Conservation (phyloP, 2,113 vertebrate genomes). For the Lasiurus cinereus region DNA sequence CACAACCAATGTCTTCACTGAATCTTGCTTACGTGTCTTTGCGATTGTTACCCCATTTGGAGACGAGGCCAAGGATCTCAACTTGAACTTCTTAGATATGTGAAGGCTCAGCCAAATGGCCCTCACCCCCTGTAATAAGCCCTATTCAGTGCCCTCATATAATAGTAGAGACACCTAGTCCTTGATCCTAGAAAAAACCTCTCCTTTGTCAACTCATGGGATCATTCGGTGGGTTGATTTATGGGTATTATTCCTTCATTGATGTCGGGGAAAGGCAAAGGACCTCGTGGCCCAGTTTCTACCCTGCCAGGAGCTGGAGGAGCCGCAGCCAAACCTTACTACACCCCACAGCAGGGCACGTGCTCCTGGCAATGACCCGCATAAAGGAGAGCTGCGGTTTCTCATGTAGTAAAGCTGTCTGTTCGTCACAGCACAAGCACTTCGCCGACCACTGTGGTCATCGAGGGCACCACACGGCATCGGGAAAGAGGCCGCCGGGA, state of each 20-base stretch:
- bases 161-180: neutral
- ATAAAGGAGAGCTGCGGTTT: neutral
- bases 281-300: neutral
- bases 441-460: neutral
- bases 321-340: neutral
- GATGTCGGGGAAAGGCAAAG: neutral
- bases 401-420: neutral
- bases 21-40: neutral
- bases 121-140: neutral
- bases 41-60: neutral
- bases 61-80: neutral
- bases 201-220: constrained; percentile 16
- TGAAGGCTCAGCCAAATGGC: neutral
- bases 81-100: neutral
- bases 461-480: neutral
- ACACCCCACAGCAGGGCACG: neutral
- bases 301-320: neutral
- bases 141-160: neutral
- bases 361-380: neutral
- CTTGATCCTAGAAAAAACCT: constrained; percentile 41
- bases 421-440: neutral
- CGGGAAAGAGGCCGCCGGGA: neutral
- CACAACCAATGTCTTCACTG: neutral
- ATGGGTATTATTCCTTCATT: neutral
- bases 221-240: neutral